Percentiles rank a stretch among this genome's conserved stretches.
phyloP scores from a whole-genome alignment of 2,888 invertebrate genomes.

The Limenitis camilla region DNA sequence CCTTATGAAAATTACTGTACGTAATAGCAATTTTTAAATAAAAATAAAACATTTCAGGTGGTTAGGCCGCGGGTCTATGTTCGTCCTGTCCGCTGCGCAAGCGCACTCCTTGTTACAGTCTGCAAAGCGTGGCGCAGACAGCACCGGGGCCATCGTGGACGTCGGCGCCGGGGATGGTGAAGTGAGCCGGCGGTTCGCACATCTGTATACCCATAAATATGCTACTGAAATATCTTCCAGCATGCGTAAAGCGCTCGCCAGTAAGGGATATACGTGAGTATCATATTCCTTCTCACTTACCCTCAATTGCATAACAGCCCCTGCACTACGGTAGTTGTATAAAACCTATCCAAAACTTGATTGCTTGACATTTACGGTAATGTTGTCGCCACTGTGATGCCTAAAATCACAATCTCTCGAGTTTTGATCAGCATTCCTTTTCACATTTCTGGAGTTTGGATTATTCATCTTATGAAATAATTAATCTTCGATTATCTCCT shows the following conservation, averaged over 20 bases:
- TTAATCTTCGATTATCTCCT: no score
- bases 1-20: background rate
- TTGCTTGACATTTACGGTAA: no score
- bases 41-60: slow-evolving; percentile 69
- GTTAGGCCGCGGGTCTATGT: slow-evolving; percentile 96
- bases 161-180: slow-evolving; percentile 97
- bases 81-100: slow-evolving; percentile 91
- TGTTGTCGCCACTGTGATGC: no score
- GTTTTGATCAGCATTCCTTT: no score
- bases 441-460: no score
- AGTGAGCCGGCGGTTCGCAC: slow-evolving; percentile 87
- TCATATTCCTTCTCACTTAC: background rate
- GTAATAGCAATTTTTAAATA: no score
- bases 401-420: no score
- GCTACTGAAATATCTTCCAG: slow-evolving; percentile 94
- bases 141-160: slow-evolving; percentile 78
- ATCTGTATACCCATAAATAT: slow-evolving; percentile 82
- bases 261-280: slow-evolving; percentile 84
- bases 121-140: slow-evolving; percentile 35
- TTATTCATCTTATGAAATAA: no score
- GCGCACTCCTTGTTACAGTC: slow-evolving; percentile 77
- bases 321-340: no score
- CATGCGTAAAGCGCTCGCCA: slow-evolving; percentile 87
- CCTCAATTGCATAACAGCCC: no score
- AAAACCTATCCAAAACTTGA: no score